Conservation (phyloP, 2,888 invertebrate species). For the Lacanobia oleracea region DNA sequence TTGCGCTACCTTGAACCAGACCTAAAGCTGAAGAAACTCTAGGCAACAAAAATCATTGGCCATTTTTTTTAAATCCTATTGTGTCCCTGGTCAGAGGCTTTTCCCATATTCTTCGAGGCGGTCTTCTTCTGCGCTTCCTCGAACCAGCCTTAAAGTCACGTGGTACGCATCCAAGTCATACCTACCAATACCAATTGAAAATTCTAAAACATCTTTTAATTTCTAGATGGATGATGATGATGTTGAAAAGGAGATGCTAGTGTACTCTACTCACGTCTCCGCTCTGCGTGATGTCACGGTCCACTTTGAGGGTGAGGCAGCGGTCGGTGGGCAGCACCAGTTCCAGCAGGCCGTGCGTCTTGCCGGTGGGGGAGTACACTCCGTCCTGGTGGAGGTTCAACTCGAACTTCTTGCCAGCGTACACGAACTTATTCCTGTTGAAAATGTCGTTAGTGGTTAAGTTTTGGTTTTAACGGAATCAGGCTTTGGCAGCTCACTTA, state of each 20-base stretch:
- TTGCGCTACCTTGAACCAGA: too few species aligned
- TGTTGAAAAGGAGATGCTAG: neutral
- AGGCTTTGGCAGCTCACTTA: too few species aligned
- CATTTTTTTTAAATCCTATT: too few species aligned
- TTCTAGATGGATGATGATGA: too few species aligned
- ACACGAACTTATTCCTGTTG: slow-evolving; percentile 86
- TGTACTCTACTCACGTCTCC: slow-evolving; percentile 78
- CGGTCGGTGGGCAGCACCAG: slow-evolving; percentile 85
- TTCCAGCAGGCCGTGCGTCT: slow-evolving; percentile 79
- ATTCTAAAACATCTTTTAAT: neutral
- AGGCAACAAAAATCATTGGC: too few species aligned
- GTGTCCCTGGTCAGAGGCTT: too few species aligned
- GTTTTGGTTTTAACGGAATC: neutral
- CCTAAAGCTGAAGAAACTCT: too few species aligned
- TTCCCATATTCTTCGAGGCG: too few species aligned
- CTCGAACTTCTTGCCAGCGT: slow-evolving; percentile 83
- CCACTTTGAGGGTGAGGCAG: slow-evolving; percentile 80
- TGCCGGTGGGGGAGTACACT: slow-evolving; percentile 70
- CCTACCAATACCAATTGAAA: neutral
- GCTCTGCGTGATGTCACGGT: slow-evolving; percentile 76
- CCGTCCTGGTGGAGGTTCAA: slow-evolving; percentile 79
- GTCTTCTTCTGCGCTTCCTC: too few species aligned
- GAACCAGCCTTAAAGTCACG: too few species aligned
- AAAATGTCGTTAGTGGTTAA: neutral
- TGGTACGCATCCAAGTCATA: too few species aligned